Conservation (phyloP, 2,113 vertebrate species). For the Silurus asotus region DNA sequence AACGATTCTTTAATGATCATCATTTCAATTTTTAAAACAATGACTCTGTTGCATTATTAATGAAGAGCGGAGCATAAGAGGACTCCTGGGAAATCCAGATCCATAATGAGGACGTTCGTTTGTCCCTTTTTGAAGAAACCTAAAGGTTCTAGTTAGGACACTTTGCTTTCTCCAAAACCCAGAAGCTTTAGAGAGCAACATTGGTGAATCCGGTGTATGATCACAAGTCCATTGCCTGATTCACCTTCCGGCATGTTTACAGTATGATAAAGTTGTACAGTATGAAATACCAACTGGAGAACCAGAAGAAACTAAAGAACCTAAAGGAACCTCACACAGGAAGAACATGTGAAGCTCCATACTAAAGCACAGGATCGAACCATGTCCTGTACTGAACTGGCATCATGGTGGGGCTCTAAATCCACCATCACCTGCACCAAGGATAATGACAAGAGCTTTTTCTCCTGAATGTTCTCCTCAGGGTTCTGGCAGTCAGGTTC, state of each 20-base stretch:
- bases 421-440: background rate
- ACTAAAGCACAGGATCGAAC: background rate
- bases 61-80: background rate
- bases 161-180: background rate
- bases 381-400: background rate
- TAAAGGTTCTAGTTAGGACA: background rate
- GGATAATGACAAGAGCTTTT: too few relatives aligned
- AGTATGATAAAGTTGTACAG: background rate
- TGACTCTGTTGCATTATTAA: background rate
- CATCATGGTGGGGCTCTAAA: background rate
- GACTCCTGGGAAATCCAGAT: background rate
- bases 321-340: background rate
- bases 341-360: background rate
- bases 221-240: background rate
- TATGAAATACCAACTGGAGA: too few relatives aligned
- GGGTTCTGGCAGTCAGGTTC: too few relatives aligned
- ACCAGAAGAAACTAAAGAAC: background rate
- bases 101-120: background rate
- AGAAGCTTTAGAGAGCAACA: background rate
- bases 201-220: background rate
- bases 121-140: background rate
- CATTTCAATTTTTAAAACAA: background rate
- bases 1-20: background rate
- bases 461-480: too few relatives aligned
- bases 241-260: background rate